These are phyloP conservation scores for Guaruba guarouba DNA, from an alignment of 2,113 vertebrate species.

Conservation along the genomic window DNA sequence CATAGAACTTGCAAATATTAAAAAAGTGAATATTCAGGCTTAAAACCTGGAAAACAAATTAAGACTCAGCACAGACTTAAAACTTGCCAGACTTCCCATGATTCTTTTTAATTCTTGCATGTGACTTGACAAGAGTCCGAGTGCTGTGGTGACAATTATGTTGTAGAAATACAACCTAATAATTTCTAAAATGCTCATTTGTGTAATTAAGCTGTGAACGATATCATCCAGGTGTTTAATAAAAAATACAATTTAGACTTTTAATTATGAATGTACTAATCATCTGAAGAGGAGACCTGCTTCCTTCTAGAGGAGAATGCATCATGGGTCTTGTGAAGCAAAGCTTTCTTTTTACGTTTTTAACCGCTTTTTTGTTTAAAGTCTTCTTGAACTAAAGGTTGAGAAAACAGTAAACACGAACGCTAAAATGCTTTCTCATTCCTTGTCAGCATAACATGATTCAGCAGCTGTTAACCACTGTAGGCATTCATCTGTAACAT, in stretches of 20 bases:
- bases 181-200: background rate
- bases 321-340: background rate
- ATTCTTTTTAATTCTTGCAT: background rate
- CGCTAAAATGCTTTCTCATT: slow-evolving; percentile 58
- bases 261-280: background rate
- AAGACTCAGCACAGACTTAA: background rate
- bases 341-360: background rate
- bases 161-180: background rate
- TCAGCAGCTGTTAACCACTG: slow-evolving; percentile 62
- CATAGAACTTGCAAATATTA: background rate
- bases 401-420: background rate
- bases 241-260: background rate
- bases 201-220: background rate
- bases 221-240: background rate
- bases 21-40: background rate
- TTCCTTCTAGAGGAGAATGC: background rate
- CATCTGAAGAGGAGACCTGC: background rate
- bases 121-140: slow-evolving; percentile 13
- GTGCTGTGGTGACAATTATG: background rate
- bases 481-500: slow-evolving; percentile 30
- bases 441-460: slow-evolving; percentile 66
- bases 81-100: slow-evolving; percentile 1
- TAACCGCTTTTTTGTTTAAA: background rate
- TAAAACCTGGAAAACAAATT: slow-evolving; percentile 25
- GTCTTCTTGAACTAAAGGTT: background rate